Base-by-base conservation (phyloP, 2,888 invertebrate genomes). In the Conomelus anceps region DNA sequence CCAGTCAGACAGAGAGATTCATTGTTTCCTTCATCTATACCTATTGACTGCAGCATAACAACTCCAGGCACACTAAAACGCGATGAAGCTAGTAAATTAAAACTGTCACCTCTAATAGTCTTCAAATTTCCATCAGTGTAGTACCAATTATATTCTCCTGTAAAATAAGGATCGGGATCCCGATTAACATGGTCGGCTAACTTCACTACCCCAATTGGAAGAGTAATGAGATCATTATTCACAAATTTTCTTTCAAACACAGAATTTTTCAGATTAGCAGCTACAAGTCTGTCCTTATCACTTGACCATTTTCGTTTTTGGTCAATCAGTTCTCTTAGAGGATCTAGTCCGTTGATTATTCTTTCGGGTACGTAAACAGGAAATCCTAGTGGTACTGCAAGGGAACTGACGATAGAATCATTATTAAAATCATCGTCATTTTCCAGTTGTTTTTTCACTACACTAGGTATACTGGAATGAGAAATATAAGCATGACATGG, bases 61-160 rank as follows among this genome's bases (percentile, higher is more conserved):
- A 24, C 29, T 11, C 86, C 86, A 23, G 86, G 86, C 0, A 86
- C 29, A 86, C 24, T 86, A 23, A 22, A 22, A 24, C 86, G 86
- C 11, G 22, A n/a, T 24, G 26, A 86, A 24, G 29, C 29, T 3
- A 86, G 29, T 86, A 29, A 9, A 17, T 86, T 26, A 23, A 22
- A 22, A 23, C n/a, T 24, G 3, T 20, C 13, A 1, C 29, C 11
- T 11, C 13, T 4, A 13, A 86, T 26, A 22, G 86, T 24, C 24
- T 86, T 86, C 22, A 86, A 13, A 86, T 22, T 22, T 26, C 86
- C 24, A 86, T 86, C 86, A 86, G 23, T 86, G 24, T 86, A 26
- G 13, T 86, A 86, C 86, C 86, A 86, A 86, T 86, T 86, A n/a
- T 86, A 86, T n/a, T 26, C n/a, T 86, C 86, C 86, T 20, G n/a